These are phyloP conservation scores for Pempheris klunzingeri DNA, from an alignment of 2,797 vertebrate genomes.

Conservation along the genomic window DNA sequence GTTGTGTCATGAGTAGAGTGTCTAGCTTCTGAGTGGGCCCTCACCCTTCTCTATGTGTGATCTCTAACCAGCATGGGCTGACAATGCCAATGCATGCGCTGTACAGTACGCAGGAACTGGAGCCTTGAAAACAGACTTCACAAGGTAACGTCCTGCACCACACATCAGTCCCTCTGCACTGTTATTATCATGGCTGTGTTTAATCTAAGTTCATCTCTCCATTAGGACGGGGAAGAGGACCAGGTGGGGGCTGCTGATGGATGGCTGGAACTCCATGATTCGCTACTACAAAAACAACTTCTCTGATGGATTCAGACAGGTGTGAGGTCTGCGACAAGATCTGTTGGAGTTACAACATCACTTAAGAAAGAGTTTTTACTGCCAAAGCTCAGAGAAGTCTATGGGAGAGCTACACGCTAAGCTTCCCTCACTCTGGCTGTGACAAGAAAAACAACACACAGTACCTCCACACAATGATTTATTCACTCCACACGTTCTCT, in stretches of 20 bases:
- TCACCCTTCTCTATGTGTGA: slow-evolving; percentile 57
- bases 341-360: neutral
- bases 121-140: slow-evolving; percentile 98
- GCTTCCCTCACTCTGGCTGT: neutral
- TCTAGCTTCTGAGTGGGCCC: slow-evolving; percentile 4
- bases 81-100: slow-evolving; percentile 98
- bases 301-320: slow-evolving; percentile 98
- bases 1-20: neutral
- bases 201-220: neutral
- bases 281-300: slow-evolving; percentile 99
- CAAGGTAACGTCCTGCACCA: slow-evolving; percentile 82
- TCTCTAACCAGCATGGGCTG: slow-evolving; percentile 93
- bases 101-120: slow-evolving; percentile 98
- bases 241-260: slow-evolving; percentile 94
- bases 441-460: neutral
- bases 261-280: slow-evolving; percentile 97
- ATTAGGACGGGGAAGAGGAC: slow-evolving; percentile 96
- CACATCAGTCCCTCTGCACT: neutral
- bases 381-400: neutral
- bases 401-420: neutral
- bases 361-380: neutral
- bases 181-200: neutral
- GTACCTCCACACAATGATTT: neutral
- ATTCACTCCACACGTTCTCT: neutral
- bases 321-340: slow-evolving; percentile 48